Base-by-base conservation (phyloP, 2,113 vertebrate genomes). In the Eulemur rufifrons region DNA sequence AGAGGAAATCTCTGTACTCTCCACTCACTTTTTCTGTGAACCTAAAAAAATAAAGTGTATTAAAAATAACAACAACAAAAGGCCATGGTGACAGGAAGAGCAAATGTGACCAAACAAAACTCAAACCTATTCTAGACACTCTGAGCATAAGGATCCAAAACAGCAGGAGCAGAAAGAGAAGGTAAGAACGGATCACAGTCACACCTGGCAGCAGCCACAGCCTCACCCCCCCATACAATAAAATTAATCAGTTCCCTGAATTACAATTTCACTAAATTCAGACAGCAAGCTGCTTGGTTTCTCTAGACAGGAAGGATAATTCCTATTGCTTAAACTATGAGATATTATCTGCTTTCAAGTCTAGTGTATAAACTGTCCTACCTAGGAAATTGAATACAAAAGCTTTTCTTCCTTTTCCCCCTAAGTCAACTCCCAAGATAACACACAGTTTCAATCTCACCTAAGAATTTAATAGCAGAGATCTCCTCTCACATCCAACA, bases 371-470 rank as follows among this genome's bases (percentile, higher is more conserved):
- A 93, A 88, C 27, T 73, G 73, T 68, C 56, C 84, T 84, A 84
- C 71, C 80, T 80, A 86, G 85, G 66, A 94, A 97, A 96, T 61
- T 86, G 89, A 90, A 74, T 56, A 69, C 37, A 69, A 92, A 81
- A 96, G 64, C 37, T 92, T 77, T 95, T 92, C 66, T 64, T 89
- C 64, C 27, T 37, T 85, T 13, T 78, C 74, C 52, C 50, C 15
- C 37, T 74, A 71, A 76, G 2, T 20, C 25, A 71, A 86, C 34
- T 37, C 76, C 27, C 74, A 56, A 93, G 73, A 76, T 50, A 74
- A 76, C 54, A 95, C 12, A 29, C 37, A 96, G 89, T 81, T 89
- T 73, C 71, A 92, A 69, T 47, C 20, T 81, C 85, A 89, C n/a
- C 50, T 63, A 89, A 82, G 52, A 86, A 81, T 96, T 80, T 82